Evolutionary conservation across 2,797 vertebrate genomes (phyloP), one percentile per base, ranked within the genome.

Genomic region (Cryptoprocta ferox): DNA sequence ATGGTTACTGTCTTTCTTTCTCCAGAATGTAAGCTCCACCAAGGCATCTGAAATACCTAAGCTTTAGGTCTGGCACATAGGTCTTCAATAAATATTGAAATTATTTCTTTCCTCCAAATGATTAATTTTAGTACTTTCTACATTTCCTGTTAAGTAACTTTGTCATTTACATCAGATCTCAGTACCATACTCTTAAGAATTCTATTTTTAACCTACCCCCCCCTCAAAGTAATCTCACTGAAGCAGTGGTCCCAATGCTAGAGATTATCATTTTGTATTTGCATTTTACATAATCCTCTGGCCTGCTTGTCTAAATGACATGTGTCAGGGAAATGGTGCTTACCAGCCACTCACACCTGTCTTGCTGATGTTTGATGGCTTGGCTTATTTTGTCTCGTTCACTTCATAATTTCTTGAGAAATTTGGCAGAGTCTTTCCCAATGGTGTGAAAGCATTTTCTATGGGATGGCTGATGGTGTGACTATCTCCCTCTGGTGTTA

Each of bases 381-480:
- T 98, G 95, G 70, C 30, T 70, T 98, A 66, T 97, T 97, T 98
- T 97, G 65, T 97, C 82, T 98, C 80, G 68, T 97, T 95, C 90
- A 92, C 76, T 88, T 50, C 89, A 50, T 73, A 98, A 97, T 97
- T 98, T 42, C 90, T 87, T 56, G 80, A 93, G 76, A 95, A 85
- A 96, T 92, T 96, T 98, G 96, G 45, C 94, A 90, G 85, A 97
- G 59, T 19, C 13, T 21, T 95, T 98, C 79, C 88, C 78, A 79
- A 30, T 95, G 80, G n/a, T 84, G 81, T 90, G 73, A 91, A 95
- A 87, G 78, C 21, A 75, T 87, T 82, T 86, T 35, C 87, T 95
- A 8, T n/a, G n/a, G 30, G 30, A 63, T 96, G 87, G 50, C 84
- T 75, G 76, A 65, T 48, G 78, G 12, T 65, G 70, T 96, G 45